phyloP scores from a whole-genome alignment of 2,113 vertebrate genomes.

The Embiotoca jacksoni region DNA sequence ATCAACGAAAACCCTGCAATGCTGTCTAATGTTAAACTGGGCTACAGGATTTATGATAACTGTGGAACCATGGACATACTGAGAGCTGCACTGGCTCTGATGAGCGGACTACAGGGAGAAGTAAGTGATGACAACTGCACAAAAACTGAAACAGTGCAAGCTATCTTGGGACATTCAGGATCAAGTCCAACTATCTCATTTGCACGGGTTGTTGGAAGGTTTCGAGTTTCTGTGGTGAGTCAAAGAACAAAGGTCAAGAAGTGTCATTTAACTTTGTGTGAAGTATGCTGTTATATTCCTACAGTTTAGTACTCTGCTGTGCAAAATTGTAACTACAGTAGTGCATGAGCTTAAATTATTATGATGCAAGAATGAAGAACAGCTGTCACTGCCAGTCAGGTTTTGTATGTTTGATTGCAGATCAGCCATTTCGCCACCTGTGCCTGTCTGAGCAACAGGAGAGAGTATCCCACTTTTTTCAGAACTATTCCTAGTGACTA shows the following conservation, averaged over 20 bases:
- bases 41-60: constrained; percentile 83
- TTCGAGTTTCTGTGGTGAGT: constrained; percentile 85
- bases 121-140: constrained; percentile 65
- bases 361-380: background rate
- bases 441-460: constrained; percentile 83
- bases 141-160: constrained; percentile 70
- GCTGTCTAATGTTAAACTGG: constrained; percentile 77
- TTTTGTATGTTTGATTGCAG: constrained; percentile 63
- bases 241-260: background rate
- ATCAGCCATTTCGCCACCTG: constrained; percentile 87
- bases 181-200: constrained; percentile 83
- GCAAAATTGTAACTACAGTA: background rate
- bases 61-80: constrained; percentile 84
- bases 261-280: background rate
- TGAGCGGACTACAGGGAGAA: constrained; percentile 69
- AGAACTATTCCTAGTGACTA: constrained; percentile 86
- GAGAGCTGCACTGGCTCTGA: constrained; percentile 78
- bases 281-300: background rate
- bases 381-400: background rate
- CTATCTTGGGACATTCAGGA: constrained; percentile 85
- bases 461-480: constrained; percentile 84
- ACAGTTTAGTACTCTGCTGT: background rate
- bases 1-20: constrained; percentile 79
- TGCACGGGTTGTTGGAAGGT: constrained; percentile 75
- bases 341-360: background rate